Percentiles rank a stretch among this genome's conserved stretches.
Conservation (phyloP, 2,888 invertebrate species). For the Tribolium freemani region DNA sequence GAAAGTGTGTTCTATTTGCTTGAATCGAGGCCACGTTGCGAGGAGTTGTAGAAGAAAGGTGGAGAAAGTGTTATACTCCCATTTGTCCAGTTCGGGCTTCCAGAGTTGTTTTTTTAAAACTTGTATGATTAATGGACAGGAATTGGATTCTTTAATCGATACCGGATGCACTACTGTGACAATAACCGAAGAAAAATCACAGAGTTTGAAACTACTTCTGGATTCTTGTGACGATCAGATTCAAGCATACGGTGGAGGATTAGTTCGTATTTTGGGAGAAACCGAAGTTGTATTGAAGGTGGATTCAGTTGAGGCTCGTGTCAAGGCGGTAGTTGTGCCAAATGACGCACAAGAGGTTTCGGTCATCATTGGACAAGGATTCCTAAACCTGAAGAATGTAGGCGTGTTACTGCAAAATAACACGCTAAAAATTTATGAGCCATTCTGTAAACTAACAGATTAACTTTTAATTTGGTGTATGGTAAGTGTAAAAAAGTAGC, state of each 20-base stretch:
- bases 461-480: conserved; percentile 4
- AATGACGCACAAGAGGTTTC: conserved; percentile 30
- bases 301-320: conserved; percentile 12
- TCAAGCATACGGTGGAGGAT: conserved; percentile 28
- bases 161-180: conserved; percentile 34
- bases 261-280: conserved; percentile 6
- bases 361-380: conserved; percentile 35
- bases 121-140: conserved; percentile 10
- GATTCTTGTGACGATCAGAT: background rate
- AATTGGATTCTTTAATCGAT: conserved; percentile 28
- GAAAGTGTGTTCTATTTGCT: conserved; percentile 31
- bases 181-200: conserved; percentile 6
- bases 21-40: conserved; percentile 35
- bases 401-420: conserved; percentile 12
- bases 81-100: background rate
- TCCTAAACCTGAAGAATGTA: conserved; percentile 29
- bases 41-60: conserved; percentile 16
- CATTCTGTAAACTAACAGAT: conserved; percentile 25
- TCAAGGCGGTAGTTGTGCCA: conserved; percentile 28
- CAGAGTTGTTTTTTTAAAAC: conserved; percentile 9
- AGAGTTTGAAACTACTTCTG: background rate
- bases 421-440: conserved; percentile 9
- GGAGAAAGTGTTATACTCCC: conserved; percentile 5
- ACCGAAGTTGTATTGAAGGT: conserved; percentile 17
- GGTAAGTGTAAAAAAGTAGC: conserved; percentile 16